Percentiles rank a stretch among this genome's conserved stretches.
Evolutionary conservation across 2,113 vertebrate species (phyloP).

Genomic region (Chlorodrepanis virens): DNA sequence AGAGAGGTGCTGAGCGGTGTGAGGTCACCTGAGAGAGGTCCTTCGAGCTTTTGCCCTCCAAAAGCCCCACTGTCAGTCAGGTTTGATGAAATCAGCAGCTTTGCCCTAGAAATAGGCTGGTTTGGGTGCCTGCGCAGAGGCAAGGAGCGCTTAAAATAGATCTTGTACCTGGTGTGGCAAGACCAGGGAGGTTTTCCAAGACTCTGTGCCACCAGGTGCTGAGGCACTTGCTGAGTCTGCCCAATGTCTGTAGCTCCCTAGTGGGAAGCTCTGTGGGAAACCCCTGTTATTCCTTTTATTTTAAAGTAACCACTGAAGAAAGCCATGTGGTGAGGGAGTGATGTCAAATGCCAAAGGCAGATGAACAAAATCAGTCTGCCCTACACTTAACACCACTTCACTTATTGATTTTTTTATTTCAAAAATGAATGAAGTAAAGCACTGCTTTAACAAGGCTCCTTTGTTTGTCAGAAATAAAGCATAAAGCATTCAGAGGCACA

Average conservation of each 20-base stretch:
- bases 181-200: neutral
- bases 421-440: neutral
- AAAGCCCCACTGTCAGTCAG: neutral
- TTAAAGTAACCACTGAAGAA: neutral
- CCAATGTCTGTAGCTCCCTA: neutral
- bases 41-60: neutral
- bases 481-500: neutral
- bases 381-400: neutral
- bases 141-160: neutral
- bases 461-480: neutral
- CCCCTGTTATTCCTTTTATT: neutral
- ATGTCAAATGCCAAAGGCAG: neutral
- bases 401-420: neutral
- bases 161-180: neutral
- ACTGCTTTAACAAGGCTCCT: neutral
- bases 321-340: neutral
- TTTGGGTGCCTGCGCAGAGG: neutral
- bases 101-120: neutral
- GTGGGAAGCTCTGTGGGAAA: neutral
- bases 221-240: neutral
- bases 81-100: neutral
- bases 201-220: accelerated
- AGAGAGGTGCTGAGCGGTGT: accelerated
- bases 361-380: neutral
- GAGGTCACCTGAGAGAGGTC: neutral